These are phyloP conservation scores for Haliclystus octoradiatus DNA, from an alignment of 30 jellyfish, hydroid and myxozoan species.

Conservation along the genomic window DNA sequence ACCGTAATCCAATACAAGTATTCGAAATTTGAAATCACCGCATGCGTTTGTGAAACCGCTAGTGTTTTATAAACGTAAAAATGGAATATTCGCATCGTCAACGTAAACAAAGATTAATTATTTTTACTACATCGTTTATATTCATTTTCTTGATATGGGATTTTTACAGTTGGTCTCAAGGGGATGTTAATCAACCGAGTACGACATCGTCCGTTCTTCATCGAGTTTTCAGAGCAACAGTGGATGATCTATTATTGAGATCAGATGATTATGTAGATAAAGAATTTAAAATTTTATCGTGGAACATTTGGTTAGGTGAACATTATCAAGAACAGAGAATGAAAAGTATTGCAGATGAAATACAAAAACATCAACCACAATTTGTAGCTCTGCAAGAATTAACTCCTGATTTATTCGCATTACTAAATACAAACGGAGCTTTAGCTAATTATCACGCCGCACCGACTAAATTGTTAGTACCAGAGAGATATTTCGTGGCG, in stretches of 20 bases:
- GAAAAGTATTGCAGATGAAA: not conserved
- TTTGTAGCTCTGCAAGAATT: not conserved
- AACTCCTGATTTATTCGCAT: not conserved
- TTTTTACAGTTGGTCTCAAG: not conserved
- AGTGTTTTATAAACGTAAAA: not conserved
- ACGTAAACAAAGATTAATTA: not conserved
- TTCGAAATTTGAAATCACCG: no score
- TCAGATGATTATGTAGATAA: not conserved
- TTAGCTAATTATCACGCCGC: not conserved
- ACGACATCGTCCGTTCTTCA: not conserved
- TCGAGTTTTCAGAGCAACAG: not conserved
- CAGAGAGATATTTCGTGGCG: not conserved
- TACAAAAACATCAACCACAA: not conserved
- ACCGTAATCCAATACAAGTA: no score
- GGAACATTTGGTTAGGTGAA: not conserved
- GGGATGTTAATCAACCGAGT: not conserved
- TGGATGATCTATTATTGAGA: not conserved
- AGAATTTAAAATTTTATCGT: not conserved
- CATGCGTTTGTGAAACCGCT: not conserved
- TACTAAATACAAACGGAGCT: not conserved
- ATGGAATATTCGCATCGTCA: not conserved
- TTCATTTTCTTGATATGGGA: not conserved
- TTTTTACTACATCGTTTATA: not conserved
- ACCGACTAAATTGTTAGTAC: not conserved
- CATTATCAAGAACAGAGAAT: not conserved